Conservation (phyloP, 1,140 invertebrate species). For the Zaprionus ghesquierei region DNA sequence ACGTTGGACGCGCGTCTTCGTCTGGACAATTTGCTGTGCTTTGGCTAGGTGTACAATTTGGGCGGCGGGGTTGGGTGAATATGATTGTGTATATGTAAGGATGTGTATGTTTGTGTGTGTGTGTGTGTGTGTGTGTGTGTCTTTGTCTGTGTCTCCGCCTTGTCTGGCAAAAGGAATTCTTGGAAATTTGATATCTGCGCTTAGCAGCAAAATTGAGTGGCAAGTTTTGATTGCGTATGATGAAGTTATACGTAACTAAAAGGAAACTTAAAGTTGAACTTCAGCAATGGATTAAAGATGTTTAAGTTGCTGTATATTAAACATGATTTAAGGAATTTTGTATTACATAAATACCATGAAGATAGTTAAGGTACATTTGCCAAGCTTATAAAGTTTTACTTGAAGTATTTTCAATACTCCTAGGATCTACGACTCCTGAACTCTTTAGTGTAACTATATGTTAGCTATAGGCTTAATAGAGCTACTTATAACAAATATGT, state of each 20-base stretch:
- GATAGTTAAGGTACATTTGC: no score
- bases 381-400: no score
- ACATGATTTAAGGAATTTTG: no score
- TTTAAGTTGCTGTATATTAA: no score
- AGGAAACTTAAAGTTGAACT: no score
- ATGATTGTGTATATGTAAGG: background rate
- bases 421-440: no score
- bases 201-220: background rate
- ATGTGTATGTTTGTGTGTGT: background rate
- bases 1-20: constrained; percentile 51
- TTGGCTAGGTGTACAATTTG: background rate
- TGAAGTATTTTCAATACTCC: no score
- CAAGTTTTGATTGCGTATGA: background rate
- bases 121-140: constrained; percentile 18
- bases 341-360: no score
- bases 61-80: background rate
- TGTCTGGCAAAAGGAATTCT: constrained; percentile 6
- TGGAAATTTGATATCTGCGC: background rate
- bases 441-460: no score
- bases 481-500: no score
- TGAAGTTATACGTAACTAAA: background rate
- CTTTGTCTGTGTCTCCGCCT: constrained; percentile 21
- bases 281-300: no score
- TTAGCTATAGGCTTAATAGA: no score
- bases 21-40: constrained; percentile 15